A percentile compares a stretch with the other conserved stretches of the same genome.
Conservation (phyloP, 2,113 vertebrate genomes). For the Nibea albiflora region DNA sequence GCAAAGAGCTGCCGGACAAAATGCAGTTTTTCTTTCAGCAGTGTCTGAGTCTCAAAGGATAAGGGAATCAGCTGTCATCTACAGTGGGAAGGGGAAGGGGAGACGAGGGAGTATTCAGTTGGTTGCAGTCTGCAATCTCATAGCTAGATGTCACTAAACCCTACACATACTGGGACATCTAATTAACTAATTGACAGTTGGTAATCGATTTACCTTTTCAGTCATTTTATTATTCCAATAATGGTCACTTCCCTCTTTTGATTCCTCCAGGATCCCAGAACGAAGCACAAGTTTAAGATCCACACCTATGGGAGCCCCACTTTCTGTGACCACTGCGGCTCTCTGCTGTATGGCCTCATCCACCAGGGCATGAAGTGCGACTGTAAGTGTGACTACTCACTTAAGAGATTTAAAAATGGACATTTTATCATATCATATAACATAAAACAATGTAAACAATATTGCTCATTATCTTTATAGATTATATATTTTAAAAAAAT, state of each 20-base stretch:
- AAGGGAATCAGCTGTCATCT: not conserved
- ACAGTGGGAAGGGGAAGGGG: too few species aligned
- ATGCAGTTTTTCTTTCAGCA: not conserved
- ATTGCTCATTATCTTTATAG: too few species aligned
- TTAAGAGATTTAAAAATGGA: not conserved
- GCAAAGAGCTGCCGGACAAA: not conserved
- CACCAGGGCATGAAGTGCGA: slow-evolving; percentile 97
- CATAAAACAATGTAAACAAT: too few species aligned
- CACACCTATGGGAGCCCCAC: slow-evolving; percentile 97
- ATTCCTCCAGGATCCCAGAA: slow-evolving; percentile 90
- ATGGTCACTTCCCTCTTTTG: not conserved
- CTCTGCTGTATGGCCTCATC: slow-evolving; percentile 94
- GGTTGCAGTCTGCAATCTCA: too few species aligned
- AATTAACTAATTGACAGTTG: not conserved
- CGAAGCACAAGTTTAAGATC: slow-evolving; percentile 99
- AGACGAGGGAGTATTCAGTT: too few species aligned
- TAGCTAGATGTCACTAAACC: too few species aligned
- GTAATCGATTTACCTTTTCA: not conserved
- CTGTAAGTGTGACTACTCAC: slow-evolving; percentile 61
- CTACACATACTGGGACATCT: too few species aligned
- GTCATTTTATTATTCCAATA: not conserved
- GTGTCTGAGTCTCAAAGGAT: not conserved
- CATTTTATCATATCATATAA: not conserved
- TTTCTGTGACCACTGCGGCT: slow-evolving; percentile 97
- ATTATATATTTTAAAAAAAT: not conserved